phyloP scores from a whole-genome alignment of 2,797 vertebrate genomes.

The Poecilia wingei region DNA sequence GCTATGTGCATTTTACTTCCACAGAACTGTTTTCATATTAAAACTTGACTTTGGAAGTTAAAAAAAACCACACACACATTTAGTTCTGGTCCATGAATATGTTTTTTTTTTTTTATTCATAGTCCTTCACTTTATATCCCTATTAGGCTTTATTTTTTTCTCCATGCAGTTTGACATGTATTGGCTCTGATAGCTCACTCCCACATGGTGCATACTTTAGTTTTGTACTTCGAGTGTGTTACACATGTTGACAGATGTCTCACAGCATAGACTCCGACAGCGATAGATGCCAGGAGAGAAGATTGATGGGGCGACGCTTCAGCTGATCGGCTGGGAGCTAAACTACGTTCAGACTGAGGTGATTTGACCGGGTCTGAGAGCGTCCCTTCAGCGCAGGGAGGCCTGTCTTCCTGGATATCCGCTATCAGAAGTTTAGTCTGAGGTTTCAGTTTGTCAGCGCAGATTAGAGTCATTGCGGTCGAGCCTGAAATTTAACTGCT shows the following conservation, averaged over 20 bases:
- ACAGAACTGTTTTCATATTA: conserved; percentile 2
- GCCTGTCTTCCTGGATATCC: conserved; percentile 36
- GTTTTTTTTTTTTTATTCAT: not conserved
- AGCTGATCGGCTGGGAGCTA: conserved; percentile 53
- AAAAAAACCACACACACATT: not conserved
- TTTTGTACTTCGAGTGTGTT: conserved; percentile 68
- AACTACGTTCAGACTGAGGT: conserved; percentile 64
- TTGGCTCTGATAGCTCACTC: conserved; percentile 66
- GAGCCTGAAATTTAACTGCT: conserved; percentile 44
- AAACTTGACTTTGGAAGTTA: conserved; percentile 10
- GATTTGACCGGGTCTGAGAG: conserved; percentile 53
- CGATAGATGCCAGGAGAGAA: conserved; percentile 61
- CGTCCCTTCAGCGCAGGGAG: conserved; percentile 40
- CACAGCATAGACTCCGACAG: conserved; percentile 63
- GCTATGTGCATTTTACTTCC: not conserved
- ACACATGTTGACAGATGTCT: conserved; percentile 81
- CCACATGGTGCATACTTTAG: conserved; percentile 56
- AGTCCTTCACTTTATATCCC: conserved; percentile 1
- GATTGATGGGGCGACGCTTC: conserved; percentile 65
- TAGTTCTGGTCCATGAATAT: not conserved
- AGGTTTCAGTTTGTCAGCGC: conserved; percentile 58
- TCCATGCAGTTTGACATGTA: conserved; percentile 54
- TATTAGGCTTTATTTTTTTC: conserved; percentile 11
- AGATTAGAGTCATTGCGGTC: conserved; percentile 54
- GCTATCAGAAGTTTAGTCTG: conserved; percentile 26